Conservation (phyloP, 1,140 invertebrate genomes). For the Aphis gossypii region DNA sequence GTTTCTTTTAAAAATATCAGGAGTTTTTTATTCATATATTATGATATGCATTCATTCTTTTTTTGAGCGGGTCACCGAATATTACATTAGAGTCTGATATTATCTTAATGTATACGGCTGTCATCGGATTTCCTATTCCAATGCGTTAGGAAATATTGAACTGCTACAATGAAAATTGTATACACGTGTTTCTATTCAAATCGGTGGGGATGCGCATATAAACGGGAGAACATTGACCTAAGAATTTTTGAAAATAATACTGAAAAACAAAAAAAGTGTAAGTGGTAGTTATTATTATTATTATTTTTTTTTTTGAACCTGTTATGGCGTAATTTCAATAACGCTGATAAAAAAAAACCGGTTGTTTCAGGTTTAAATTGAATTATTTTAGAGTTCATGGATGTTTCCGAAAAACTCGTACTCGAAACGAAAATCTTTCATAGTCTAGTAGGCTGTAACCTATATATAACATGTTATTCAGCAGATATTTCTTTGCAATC, state of each 20-base stretch:
- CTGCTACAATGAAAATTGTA: not conserved
- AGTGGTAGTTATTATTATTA: not conserved
- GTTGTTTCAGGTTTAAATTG: not conserved
- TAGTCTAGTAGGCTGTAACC: not conserved
- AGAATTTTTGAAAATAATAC: not conserved
- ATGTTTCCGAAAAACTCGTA: not conserved
- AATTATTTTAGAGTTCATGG: not conserved
- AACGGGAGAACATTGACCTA: not conserved
- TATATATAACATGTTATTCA: not conserved
- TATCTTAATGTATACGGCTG: not conserved
- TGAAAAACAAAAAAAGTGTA: constrained; percentile 6
- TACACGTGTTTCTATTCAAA: not conserved
- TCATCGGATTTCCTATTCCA: not conserved
- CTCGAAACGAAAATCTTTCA: not conserved
- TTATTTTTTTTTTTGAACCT: constrained; percentile 28
- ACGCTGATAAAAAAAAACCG: not conserved
- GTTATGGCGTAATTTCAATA: constrained; percentile 17
- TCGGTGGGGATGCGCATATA: too few relatives aligned
- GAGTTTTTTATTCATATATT: not conserved
- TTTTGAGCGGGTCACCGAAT: not conserved
- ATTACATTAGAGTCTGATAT: not conserved
- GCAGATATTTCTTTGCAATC: not conserved
- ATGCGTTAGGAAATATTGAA: not conserved
- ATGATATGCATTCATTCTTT: not conserved
- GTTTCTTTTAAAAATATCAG: not conserved